phyloP scores from a whole-genome alignment of 2,888 invertebrate genomes.

The Brachypalpus laphriformis region DNA sequence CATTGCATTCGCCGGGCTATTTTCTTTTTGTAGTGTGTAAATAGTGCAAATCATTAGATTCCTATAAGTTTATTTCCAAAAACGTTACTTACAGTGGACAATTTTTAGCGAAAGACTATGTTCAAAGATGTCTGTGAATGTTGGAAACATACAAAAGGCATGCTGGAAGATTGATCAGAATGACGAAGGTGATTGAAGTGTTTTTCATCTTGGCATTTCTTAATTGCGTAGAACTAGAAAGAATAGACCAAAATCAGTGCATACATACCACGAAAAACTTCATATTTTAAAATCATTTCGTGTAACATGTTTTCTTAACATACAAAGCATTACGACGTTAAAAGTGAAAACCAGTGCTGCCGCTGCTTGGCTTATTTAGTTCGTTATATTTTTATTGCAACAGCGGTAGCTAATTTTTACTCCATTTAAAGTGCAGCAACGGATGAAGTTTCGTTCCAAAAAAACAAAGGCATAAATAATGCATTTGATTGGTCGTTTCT shows the following conservation, averaged over 20 bases:
- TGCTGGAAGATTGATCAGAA: constrained; percentile 80
- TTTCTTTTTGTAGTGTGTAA: constrained; percentile 7
- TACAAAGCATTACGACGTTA: too few relatives aligned
- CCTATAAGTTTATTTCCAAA: not conserved
- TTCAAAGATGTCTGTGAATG: constrained; percentile 20
- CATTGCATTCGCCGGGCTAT: constrained; percentile 33
- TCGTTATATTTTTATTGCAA: too few relatives aligned
- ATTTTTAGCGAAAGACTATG: not conserved
- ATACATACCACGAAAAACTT: too few relatives aligned
- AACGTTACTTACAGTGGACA: not conserved
- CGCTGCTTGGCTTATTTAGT: too few relatives aligned
- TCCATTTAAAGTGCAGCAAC: too few relatives aligned
- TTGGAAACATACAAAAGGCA: constrained; percentile 76
- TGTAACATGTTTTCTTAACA: too few relatives aligned
- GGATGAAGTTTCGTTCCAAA: too few relatives aligned
- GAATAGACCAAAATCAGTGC: too few relatives aligned
- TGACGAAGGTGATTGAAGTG: constrained; percentile 77
- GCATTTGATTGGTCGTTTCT: too few relatives aligned
- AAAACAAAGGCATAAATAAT: too few relatives aligned
- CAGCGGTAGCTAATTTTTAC: too few relatives aligned
- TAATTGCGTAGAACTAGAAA: not conserved
- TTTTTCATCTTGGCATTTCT: not conserved
- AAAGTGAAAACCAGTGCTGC: not conserved
- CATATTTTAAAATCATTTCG: too few relatives aligned
- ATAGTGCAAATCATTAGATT: not conserved